A percentile compares a stretch with the other conserved stretches of the same genome.
phyloP scores from a whole-genome alignment of 2,797 vertebrate genomes.

The Rallus crepitans region DNA sequence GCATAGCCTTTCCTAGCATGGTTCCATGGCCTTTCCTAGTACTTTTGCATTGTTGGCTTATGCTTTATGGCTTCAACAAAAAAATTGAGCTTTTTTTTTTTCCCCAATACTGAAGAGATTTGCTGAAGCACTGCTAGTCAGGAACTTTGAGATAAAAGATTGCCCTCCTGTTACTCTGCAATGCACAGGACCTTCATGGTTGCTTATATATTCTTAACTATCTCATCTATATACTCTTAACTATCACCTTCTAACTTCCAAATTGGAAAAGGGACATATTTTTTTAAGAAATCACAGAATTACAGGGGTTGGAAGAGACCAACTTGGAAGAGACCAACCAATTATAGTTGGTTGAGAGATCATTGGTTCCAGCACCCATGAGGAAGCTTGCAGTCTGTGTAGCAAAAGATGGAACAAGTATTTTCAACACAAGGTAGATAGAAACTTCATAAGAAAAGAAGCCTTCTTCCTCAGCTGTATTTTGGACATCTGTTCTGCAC shows the following conservation, averaged over 20 bases:
- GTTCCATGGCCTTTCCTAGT: not conserved
- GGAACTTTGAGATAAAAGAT: not conserved
- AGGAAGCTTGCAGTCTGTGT: not conserved
- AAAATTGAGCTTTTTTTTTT: not conserved
- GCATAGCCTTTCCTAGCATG: not conserved
- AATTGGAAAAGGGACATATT: not conserved
- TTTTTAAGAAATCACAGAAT: not conserved
- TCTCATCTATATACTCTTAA: not conserved
- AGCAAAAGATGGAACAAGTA: not conserved
- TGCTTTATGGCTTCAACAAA: not conserved
- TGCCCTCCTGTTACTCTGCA: not conserved
- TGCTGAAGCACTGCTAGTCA: not conserved
- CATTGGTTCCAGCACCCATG: too few relatives aligned
- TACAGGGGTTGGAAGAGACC: too few relatives aligned
- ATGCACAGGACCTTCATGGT: not conserved
- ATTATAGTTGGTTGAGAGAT: too few relatives aligned
- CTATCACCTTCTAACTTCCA: not conserved
- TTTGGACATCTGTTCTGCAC: not conserved
- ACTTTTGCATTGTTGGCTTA: not conserved
- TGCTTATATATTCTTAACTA: not conserved
- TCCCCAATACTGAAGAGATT: not conserved
- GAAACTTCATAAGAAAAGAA: not conserved
- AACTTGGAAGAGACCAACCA: too few relatives aligned
- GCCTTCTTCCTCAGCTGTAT: not conserved
- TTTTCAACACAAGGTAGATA: not conserved